Evolutionary conservation across 2,888 invertebrate species (phyloP).

Genomic region (Drosophila multiciliata): DNA sequence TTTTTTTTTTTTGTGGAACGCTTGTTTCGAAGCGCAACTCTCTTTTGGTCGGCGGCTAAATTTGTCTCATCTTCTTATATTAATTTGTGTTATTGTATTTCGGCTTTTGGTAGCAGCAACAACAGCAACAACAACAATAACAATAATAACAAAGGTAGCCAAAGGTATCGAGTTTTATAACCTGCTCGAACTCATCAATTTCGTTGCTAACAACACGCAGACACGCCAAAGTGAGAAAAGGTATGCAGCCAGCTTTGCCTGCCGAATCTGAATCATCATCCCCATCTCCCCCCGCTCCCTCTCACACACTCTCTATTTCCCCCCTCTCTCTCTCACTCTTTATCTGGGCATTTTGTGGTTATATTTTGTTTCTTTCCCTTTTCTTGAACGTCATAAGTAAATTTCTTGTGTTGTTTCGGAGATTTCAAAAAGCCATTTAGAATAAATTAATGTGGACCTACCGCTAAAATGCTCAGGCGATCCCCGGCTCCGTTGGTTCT

Average conservation of each 20-base stretch:
- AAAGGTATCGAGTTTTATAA: slow-evolving; percentile 80
- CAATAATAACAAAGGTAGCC: slow-evolving; percentile 65
- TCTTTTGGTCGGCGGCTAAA: slow-evolving; percentile 81
- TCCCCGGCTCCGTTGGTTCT: slow-evolving; percentile 23
- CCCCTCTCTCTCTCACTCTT: background rate
- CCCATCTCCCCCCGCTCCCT: background rate
- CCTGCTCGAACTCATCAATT: slow-evolving; percentile 82
- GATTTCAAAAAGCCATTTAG: slow-evolving; percentile 81
- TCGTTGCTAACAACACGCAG: slow-evolving; percentile 80
- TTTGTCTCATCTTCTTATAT: slow-evolving; percentile 81
- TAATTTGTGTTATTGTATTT: slow-evolving; percentile 81
- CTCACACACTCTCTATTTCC: background rate
- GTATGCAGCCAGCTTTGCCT: slow-evolving; percentile 50
- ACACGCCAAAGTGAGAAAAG: slow-evolving; percentile 79
- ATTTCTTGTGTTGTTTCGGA: slow-evolving; percentile 68
- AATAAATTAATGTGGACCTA: slow-evolving; percentile 79
- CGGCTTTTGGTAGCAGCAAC: slow-evolving; percentile 56
- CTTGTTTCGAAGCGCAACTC: slow-evolving; percentile 42
- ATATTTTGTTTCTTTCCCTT: slow-evolving; percentile 13
- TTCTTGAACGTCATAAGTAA: slow-evolving; percentile 69
- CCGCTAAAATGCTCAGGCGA: slow-evolving; percentile 71
- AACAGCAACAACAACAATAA: slow-evolving; percentile 36
- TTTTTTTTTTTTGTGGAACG: slow-evolving; percentile 1
- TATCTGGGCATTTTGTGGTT: slow-evolving; percentile 35
- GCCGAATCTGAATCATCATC: slow-evolving; percentile 68